Evolutionary conservation across 53 echinoderm and acorn worm genomes (phyloP), one percentile per base, ranked within the genome.

Genomic region (Pentamera pediparva): DNA sequence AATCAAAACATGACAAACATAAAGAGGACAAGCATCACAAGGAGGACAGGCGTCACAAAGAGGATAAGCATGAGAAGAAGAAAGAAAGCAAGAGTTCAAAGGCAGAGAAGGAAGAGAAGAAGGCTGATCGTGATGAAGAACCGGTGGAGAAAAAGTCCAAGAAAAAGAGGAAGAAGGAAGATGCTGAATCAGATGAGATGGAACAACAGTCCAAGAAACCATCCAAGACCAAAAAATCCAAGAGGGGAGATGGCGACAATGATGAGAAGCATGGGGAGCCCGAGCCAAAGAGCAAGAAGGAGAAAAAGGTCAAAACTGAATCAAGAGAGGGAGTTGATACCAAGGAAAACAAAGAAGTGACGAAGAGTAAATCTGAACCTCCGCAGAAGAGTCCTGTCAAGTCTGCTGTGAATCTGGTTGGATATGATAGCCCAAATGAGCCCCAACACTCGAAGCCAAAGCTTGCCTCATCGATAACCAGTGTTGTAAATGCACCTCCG

Each of bases 341-440:
- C 24, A 67, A 41, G 30, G 83, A 91, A 30, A 69, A 78, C 31
- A 78, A 77, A 61, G 76, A 91, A 50, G 60, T 64, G 25, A 32
- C 57, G 15, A 77, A 65, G 36, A 29, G 30, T 31, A 78, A 62
- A 49, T 43, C 70, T 17, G 70, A 57, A 32, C 37, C 37, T 5
- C 25, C 59, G 47, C 35, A 41, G 10, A 86, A 75, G 72, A 82
- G 79, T 51, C 62, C 84, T n/a, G 13, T 90, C 6, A 98, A 98
- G 56, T 91, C 91, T 21, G 75, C 88, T n/a, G 81, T 98, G 35
- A 90, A 86, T 39, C 80, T 98, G 49, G 98, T 92, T 19, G 91
- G 88, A 38, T 95, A 95, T 53, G 85, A 88, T 2, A 95, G 96
- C 58, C 84, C 90, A 10, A 89, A 82, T 67, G 88, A 91, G 10